A percentile compares a stretch with the other conserved stretches of the same genome.
Evolutionary conservation across 2,797 vertebrate genomes (phyloP).

Genomic region (Sebastes umbrosus): DNA sequence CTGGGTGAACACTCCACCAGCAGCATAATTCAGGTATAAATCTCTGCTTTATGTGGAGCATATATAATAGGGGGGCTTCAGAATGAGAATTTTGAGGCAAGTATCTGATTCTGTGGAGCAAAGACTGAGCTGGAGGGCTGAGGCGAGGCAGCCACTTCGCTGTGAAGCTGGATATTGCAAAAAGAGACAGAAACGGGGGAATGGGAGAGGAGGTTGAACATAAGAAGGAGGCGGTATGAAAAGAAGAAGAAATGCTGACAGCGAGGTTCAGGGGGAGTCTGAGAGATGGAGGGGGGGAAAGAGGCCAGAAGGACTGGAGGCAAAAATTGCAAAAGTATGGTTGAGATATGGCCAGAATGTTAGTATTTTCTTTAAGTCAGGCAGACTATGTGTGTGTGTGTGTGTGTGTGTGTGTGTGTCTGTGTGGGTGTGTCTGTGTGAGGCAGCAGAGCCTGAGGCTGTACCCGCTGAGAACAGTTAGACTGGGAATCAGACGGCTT

Average conservation of each 20-base stretch:
- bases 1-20: slow-evolving; percentile 1
- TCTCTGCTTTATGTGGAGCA: slow-evolving; percentile 48
- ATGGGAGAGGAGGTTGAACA: neutral
- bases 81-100: slow-evolving; percentile 30
- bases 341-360: slow-evolving; percentile 43
- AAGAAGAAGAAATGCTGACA: slow-evolving; percentile 44
- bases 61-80: slow-evolving; percentile 29
- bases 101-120: slow-evolving; percentile 54
- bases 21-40: slow-evolving; percentile 56
- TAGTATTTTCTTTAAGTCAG: slow-evolving; percentile 27
- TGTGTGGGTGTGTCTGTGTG: neutral
- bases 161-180: slow-evolving; percentile 26
- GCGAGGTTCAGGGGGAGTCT: slow-evolving; percentile 24
- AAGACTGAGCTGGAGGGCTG: slow-evolving; percentile 55
- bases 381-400: neutral
- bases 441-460: slow-evolving; percentile 40
- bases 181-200: neutral
- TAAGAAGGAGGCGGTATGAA: neutral
- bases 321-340: slow-evolving; percentile 33
- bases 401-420: slow-evolving; percentile 15
- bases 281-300: neutral
- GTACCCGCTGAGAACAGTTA: slow-evolving; percentile 52
- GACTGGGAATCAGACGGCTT: slow-evolving; percentile 52
- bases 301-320: slow-evolving; percentile 36
- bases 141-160: neutral